A percentile compares a stretch with the other conserved stretches of the same genome.
Conservation (phyloP, 2,888 invertebrate genomes). For the Lymantria monacha region DNA sequence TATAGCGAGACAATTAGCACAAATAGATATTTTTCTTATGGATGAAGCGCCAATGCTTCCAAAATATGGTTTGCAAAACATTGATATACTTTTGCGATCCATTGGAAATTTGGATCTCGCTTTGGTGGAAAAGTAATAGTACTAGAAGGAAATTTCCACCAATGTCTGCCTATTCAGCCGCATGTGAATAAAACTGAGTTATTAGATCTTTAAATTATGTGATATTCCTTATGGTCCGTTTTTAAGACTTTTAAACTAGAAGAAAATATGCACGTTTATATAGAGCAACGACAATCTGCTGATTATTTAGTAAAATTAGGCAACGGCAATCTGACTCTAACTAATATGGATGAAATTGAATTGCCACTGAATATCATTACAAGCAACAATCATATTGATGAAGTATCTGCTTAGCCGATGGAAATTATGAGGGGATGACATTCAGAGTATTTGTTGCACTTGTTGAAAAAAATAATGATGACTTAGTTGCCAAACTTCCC, state of each 20-base stretch:
- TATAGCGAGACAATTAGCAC: constrained; percentile 12
- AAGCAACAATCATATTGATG: constrained; percentile 16
- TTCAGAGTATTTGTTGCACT: background rate
- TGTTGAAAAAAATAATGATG: constrained; percentile 11
- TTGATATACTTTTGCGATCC: constrained; percentile 15
- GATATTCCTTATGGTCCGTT: constrained; percentile 7
- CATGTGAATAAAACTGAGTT: constrained; percentile 14
- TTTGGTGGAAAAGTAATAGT: constrained; percentile 17
- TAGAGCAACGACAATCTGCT: constrained; percentile 19
- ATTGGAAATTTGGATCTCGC: constrained; percentile 20
- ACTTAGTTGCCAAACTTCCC: constrained; percentile 18
- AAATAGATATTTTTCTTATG: constrained; percentile 3
- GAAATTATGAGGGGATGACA: background rate
- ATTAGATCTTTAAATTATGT: constrained; percentile 9
- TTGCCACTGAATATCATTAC: constrained; percentile 17
- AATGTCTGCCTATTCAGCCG: constrained; percentile 15
- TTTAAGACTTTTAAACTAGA: constrained; percentile 16
- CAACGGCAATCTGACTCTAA: constrained; percentile 17
- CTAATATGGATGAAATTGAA: constrained; percentile 16
- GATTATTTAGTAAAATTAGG: constrained; percentile 15
- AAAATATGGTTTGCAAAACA: constrained; percentile 19
- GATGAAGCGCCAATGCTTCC: constrained; percentile 14
- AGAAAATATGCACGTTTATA: constrained; percentile 21
- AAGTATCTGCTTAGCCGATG: background rate
- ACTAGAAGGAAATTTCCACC: background rate